Conservation (phyloP, 2,797 vertebrate species). For the Acanthis flammea region DNA sequence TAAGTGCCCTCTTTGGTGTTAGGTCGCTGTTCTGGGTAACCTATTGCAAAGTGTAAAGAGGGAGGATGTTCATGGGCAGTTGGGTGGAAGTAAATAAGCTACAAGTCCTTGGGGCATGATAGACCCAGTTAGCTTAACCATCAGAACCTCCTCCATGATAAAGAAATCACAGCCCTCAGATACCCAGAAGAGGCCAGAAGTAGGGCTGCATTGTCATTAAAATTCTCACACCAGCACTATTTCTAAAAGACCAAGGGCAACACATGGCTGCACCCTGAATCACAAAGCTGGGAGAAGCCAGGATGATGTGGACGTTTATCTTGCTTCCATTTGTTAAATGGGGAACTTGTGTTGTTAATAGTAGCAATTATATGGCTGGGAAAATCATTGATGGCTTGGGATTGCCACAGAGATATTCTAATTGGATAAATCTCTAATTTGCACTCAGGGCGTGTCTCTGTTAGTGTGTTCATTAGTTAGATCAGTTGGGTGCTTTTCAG, state of each 20-base stretch:
- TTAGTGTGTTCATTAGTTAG: neutral
- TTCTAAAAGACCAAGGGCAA: conserved; percentile 29
- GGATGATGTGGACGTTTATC: conserved; percentile 3
- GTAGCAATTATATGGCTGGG: conserved; percentile 40
- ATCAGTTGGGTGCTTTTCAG: conserved; percentile 8
- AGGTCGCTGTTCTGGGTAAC: neutral
- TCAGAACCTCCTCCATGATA: neutral
- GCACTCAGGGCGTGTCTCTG: neutral
- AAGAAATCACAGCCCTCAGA: neutral
- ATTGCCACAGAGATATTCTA: conserved; percentile 49
- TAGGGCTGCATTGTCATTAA: conserved; percentile 22
- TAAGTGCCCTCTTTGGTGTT: neutral
- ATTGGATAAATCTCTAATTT: conserved; percentile 15
- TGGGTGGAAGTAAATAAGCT: neutral
- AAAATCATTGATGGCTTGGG: neutral
- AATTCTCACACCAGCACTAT: neutral
- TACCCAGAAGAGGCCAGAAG: neutral
- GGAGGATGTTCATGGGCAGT: neutral
- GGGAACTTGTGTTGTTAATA: conserved; percentile 26
- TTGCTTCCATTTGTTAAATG: conserved; percentile 43
- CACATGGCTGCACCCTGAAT: neutral
- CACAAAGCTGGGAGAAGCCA: conserved; percentile 23
- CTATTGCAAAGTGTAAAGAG: neutral
- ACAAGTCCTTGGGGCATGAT: neutral
- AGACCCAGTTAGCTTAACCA: neutral